A percentile compares a stretch with the other conserved stretches of the same genome.
Evolutionary conservation across 2,888 invertebrate genomes (phyloP).

Genomic region (Drosophila atripex): DNA sequence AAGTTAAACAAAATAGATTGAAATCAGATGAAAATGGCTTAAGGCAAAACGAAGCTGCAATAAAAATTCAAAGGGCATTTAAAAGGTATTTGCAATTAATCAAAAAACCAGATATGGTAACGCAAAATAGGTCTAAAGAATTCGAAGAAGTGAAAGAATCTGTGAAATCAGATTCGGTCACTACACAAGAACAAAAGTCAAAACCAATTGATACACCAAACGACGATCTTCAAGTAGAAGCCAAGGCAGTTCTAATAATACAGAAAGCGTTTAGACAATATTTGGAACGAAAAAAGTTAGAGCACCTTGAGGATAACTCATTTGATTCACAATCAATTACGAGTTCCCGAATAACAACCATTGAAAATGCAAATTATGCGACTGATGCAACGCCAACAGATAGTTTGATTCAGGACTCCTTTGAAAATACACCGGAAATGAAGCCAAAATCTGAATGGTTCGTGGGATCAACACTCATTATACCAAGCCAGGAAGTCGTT

Average conservation of each 20-base stretch:
- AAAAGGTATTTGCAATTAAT: neutral
- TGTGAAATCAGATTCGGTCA: neutral
- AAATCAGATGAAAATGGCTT: neutral
- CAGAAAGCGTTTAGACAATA: slow-evolving; percentile 19
- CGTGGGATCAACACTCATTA: slow-evolving; percentile 56
- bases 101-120: neutral
- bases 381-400: slow-evolving; percentile 22
- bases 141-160: neutral
- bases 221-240: neutral
- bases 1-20: neutral
- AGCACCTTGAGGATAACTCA: slow-evolving; percentile 20
- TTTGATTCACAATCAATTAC: slow-evolving; percentile 28
- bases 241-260: neutral
- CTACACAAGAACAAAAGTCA: neutral
- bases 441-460: slow-evolving; percentile 52
- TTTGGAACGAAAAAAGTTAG: slow-evolving; percentile 26
- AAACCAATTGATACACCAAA: slow-evolving; percentile 1
- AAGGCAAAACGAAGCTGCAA: neutral
- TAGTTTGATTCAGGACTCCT: slow-evolving; percentile 8
- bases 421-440: neutral
- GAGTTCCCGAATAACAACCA: slow-evolving; percentile 44
- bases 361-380: slow-evolving; percentile 28
- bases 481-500: slow-evolving; percentile 28
- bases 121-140: neutral
- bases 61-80: neutral